phyloP scores from a whole-genome alignment of 2,888 invertebrate species.

The Lasiommata megera region DNA sequence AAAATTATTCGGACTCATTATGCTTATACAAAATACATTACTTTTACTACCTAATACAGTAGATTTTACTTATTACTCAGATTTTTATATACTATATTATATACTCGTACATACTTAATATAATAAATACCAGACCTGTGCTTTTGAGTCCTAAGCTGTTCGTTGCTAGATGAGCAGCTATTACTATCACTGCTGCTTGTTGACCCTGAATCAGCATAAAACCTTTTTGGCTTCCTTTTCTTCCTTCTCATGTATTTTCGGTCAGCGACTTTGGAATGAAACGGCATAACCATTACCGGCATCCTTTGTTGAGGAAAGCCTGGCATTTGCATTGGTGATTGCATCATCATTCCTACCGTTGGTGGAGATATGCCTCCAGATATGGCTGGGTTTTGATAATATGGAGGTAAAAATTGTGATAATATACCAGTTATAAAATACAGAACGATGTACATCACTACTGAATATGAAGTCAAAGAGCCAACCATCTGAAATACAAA shows the following conservation, averaged over 20 bases:
- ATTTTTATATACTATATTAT: no score
- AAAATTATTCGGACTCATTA: no score
- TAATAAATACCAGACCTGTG: conserved; percentile 1
- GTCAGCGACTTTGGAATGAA: conserved; percentile 47
- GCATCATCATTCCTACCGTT: conserved; percentile 39
- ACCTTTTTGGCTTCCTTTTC: conserved; percentile 35
- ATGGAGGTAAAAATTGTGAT: conserved; percentile 23
- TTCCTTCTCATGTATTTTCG: conserved; percentile 36
- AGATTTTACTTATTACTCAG: no score
- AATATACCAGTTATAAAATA: conserved; percentile 13
- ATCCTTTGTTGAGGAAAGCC: conserved; percentile 44
- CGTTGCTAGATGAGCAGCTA: conserved; percentile 31
- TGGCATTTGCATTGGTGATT: conserved; percentile 33
- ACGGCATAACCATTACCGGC: conserved; percentile 65
- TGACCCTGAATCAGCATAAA: conserved; percentile 28
- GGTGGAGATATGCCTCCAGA: conserved; percentile 18
- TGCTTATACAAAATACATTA: not conserved
- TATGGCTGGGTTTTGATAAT: conserved; percentile 15
- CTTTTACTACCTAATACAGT: not conserved
- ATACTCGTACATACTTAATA: no score
- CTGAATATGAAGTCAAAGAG: conserved; percentile 5
- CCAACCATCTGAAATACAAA: conserved; percentile 23
- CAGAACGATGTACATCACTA: conserved; percentile 14
- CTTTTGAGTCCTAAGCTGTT: conserved; percentile 28
- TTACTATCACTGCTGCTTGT: conserved; percentile 28